Evolutionary conservation across 2,113 vertebrate species (phyloP), one percentile per base, ranked within the genome.

Genomic region (Semicossyphus pulcher): DNA sequence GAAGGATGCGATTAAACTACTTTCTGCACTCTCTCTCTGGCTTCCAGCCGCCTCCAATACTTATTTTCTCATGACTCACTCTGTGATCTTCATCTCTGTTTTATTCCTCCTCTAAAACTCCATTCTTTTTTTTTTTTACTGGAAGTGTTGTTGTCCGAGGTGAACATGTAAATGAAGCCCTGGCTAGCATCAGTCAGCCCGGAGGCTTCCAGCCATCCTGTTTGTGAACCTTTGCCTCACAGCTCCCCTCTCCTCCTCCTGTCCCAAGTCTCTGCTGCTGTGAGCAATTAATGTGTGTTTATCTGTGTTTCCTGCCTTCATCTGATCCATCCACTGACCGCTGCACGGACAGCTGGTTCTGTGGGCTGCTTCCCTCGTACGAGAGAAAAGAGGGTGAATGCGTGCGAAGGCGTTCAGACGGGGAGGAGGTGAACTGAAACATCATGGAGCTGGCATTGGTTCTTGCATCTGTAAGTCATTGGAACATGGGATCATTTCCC

Each of bases 261-360:
- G 49, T 80, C 39, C 44, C 63, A 47, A 16, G 23, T 56, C 81
- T 79, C 70, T 80, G 65, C 85, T 78, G 79, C 86, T 94, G 91
- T 83, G 84, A 93, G 76, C 72, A 85, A 94, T 93, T 93, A 84
- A 58, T 61, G 81, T 82, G 44, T 72, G 78, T 89, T 94, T 90
- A 86, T 91, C 78, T 90, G 81, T 42, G 79, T 83, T 93, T 92
- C 86, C 85, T 76, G 83, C 78, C 82, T 87, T 90, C 88, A 89
- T 87, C 82, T 89, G 83, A 90, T 90, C 83, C 52, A 45, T 83
- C 65, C 26, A 56, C 84, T 28, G 8, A 67, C 49, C 67, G 65
- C 80, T 23, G 76, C 72, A n/a, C 44, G 61, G 87, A 82, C 92
- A 92, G 86, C 85, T 90, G 87, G 66, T 65, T 80, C 54, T 51